Evolutionary conservation across 1,140 invertebrate genomes (phyloP), one percentile per base, ranked within the genome.

Genomic region (Neodiprion lecontei): DNA sequence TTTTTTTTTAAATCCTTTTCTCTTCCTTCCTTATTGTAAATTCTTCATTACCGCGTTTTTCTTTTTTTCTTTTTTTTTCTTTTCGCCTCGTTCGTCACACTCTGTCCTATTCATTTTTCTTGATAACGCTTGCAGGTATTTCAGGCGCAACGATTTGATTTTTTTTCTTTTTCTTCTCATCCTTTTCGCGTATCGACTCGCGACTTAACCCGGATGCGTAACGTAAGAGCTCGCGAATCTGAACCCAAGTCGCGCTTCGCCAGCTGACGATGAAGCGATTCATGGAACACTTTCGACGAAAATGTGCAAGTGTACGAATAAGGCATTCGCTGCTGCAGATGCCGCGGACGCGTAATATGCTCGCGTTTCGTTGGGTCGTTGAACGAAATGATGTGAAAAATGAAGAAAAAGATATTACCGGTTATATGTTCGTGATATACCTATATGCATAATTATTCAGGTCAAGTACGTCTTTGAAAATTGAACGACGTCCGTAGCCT

Each of bases 161-260:
- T 23, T 47, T 28, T 14, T 69, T 65, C 1, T 65, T 17, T 7
- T 17, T 65, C 61, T 65, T 17, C 17, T 17, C 2, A 4, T 65
- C 0, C 17, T 17, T 65, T 65, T 65, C 61, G 21, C 70, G 17
- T 53, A 21, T 72, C 17, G 1, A 11, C 1, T 23, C 23, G 28
- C 28, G 28, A 40, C 28, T 40, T 40, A 40, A 40, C 28, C 1
- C 5, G 28, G 28, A 3, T 40, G 5, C 28, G 17, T 21, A 21
- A 21, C 17, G 17, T 21, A 21, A 21, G 17, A 21, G 17, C 17
- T 21, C 40, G 4, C 49, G 10, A 67, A 67, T 67, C 69, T 67
- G 65, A 73, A 73, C 65, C 17, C 72, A 48, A 67, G 65, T 73
- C 69, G n/a, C 48, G 47, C 69, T 68, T 74, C 28, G 69, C 67